Conservation (phyloP, 2,113 vertebrate species). For the Procavia capensis region DNA sequence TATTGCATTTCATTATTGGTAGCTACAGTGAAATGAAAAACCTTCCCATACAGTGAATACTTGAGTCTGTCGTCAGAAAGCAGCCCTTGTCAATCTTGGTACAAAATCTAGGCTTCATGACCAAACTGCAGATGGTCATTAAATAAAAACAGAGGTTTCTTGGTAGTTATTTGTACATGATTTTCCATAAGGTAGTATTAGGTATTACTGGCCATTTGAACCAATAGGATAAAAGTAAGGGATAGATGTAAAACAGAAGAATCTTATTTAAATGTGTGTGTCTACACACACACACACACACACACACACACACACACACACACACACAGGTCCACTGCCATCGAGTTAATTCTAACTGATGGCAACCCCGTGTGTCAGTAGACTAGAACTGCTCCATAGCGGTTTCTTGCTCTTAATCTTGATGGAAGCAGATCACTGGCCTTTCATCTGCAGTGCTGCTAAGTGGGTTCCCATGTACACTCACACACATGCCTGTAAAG, state of each 20-base stretch:
- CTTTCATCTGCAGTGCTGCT: neutral
- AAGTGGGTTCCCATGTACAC: neutral
- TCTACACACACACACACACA: neutral
- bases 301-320: neutral
- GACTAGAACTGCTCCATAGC: neutral
- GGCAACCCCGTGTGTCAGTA: neutral
- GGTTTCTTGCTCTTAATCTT: neutral
- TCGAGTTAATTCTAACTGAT: neutral
- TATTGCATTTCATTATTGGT: conserved; percentile 88
- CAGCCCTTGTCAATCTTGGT: conserved; percentile 82
- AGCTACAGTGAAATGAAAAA: conserved; percentile 85
- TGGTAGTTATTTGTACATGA: conserved; percentile 50
- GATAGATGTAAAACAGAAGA: neutral
- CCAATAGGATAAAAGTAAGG: neutral
- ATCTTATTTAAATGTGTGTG: neutral
- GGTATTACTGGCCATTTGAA: conserved; percentile 29
- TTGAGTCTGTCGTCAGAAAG: conserved; percentile 86
- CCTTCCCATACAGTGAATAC: conserved; percentile 80
- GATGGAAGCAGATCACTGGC: neutral
- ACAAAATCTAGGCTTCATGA: conserved; percentile 81
- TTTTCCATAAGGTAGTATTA: conserved; percentile 59
- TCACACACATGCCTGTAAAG: neutral
- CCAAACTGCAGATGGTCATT: conserved; percentile 78
- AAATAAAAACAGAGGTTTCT: conserved; percentile 64
- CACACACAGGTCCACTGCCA: neutral